These are phyloP conservation scores for Bos taurus DNA, from an alignment of 2,113 vertebrate species.

Conservation along the genomic window DNA sequence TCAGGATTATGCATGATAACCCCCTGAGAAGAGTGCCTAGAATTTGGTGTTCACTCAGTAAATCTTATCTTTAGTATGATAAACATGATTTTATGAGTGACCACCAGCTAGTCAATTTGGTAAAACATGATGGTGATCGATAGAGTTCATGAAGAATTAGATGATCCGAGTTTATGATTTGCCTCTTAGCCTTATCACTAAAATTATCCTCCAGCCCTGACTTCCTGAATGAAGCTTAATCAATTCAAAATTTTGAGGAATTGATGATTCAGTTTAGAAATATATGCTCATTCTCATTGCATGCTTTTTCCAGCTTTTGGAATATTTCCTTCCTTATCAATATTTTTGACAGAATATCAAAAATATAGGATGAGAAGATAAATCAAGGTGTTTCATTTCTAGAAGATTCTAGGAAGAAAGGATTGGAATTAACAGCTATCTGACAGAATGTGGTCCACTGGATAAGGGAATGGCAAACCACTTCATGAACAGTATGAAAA, in stretches of 20 bases:
- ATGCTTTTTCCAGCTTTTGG: neutral
- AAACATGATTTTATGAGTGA: neutral
- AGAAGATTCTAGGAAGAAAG: neutral
- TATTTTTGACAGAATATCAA: constrained; percentile 42
- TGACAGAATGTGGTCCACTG: too few relatives aligned
- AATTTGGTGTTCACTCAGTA: neutral
- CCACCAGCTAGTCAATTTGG: neutral
- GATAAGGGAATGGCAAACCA: too few relatives aligned
- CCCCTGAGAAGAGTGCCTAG: neutral
- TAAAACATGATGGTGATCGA: neutral
- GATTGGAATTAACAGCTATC: neutral
- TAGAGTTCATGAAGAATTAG: neutral
- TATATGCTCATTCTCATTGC: neutral
- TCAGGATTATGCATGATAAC: neutral
- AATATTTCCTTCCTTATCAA: constrained; percentile 10
- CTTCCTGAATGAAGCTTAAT: neutral
- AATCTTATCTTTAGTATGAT: neutral
- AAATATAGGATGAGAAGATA: neutral
- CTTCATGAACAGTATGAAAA: too few relatives aligned
- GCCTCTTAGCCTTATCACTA: neutral
- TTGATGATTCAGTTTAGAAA: neutral
- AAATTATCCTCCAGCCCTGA: neutral
- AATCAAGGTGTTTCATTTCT: constrained; percentile 11
- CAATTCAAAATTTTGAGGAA: neutral
- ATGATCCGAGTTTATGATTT: neutral